Evolutionary conservation across 2,797 vertebrate genomes (phyloP), one percentile per base, ranked within the genome.

Genomic region (Crocidura indochinensis): DNA sequence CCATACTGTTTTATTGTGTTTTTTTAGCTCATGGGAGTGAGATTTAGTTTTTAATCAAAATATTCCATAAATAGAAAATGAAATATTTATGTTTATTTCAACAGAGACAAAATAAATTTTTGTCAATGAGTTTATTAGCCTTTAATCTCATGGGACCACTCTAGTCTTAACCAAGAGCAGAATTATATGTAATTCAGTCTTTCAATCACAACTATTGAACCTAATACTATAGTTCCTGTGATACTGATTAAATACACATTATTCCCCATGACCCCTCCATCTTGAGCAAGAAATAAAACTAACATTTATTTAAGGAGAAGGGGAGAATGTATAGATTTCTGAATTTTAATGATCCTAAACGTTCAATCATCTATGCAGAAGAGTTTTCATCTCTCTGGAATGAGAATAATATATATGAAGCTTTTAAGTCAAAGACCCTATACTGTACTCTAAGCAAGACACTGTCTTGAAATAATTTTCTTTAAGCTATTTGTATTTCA

Each of bases 21-120:
- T 84, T 71, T 38, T 85, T 75, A 65, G 72, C 78, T 88, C 77
- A 91, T 77, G 68, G n/a, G 82, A 93, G 49, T 46, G 8, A 72
- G 47, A 7, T 81, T 91, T 56, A 44, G 26, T 51, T 83, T 91
- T 83, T 69, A 38, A 14, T 67, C 51, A 84, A 85, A 72, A 20
- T 46, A 51, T 17, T 85, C 38, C 60, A 26, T 10, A 87, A 90
- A 90, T 60, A 17, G 46, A 91, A 95, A 88, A 79, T 47, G 0
- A 62, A 87, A 20, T 15, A 27, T 64, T 12, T 73, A 17, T 69
- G 75, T 10, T 71, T 68, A 82, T 31, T 69, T 87, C 47, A 26
- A 44, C 26, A 6, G 56, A 91, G 22, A 77, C 31, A 89, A 92
- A 82, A 31, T n/a, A 69, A 29, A 19, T 77, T 87, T 79, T 29